Evolutionary conservation across 2,888 invertebrate genomes (phyloP).

Genomic region (Atrina japonica): DNA sequence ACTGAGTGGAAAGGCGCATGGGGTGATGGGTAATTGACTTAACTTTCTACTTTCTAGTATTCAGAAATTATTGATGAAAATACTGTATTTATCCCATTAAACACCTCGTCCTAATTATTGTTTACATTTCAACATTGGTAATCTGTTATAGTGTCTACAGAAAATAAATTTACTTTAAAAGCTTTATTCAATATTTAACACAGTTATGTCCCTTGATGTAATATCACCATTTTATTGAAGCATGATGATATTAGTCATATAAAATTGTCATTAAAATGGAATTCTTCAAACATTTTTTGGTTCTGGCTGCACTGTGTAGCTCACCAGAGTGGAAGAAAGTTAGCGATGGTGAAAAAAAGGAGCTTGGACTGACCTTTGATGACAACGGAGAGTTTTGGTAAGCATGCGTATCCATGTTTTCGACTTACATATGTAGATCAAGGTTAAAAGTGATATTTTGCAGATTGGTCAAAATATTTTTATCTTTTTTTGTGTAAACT

Average conservation of each 20-base stretch:
- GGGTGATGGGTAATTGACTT: constrained; percentile 82
- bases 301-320: no score
- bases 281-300: no score
- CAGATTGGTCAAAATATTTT: no score
- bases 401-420: constrained; percentile 17
- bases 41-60: background rate
- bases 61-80: background rate
- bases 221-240: no score
- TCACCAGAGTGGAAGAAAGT: constrained; percentile 67
- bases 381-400: constrained; percentile 72
- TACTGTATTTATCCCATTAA: background rate
- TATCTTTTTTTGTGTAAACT: no score
- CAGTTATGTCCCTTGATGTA: no score
- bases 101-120: background rate
- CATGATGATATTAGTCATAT: no score
- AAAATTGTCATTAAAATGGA: no score
- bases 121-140: background rate
- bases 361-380: constrained; percentile 63
- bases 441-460: no score
- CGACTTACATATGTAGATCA: background rate
- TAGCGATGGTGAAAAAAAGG: constrained; percentile 62
- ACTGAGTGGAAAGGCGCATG: constrained; percentile 84
- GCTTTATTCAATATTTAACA: no score
- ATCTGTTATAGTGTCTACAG: no score
- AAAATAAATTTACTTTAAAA: no score